Evolutionary conservation across 2,888 invertebrate species (phyloP), one percentile per base, ranked within the genome.

Genomic region (Leptinotarsa rubiginosa): DNA sequence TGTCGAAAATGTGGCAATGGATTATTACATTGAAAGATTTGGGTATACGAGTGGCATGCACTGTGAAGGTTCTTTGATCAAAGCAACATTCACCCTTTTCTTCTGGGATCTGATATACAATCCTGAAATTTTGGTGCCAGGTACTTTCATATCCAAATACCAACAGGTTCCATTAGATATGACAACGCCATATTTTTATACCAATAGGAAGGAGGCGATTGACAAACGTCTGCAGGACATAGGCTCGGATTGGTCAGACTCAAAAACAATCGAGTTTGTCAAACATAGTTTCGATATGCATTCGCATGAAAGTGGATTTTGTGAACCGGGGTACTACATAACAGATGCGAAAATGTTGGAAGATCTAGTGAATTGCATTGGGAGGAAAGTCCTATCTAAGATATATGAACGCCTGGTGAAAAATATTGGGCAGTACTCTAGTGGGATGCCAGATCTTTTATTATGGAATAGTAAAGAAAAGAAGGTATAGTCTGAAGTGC

Each of bases 401-500:
- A 89, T 95, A 68, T 92, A 92, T 78, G 87, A 90, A 70, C 89
- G 92, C 47, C 87, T 94, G 65, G 90, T 92, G 0, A 83, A 83
- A 2, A 88, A 92, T 87, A 92, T 91, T 83, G 88, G 90, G n/a
- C 88, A 91, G 80, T 90, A 92, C 78, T 89, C 89, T 75, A 91
- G 92, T 81, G 96, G 96, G 50, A 93, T 96, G 87, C 96, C 97
- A 0, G 96, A 97, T 88, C 91, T 97, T 49, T 91, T 94, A 13
- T 86, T 96, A 16, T 97, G 96, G 95, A 92, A 94, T 85, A 83
- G 85, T 0, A 68, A 82, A 47, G 88, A 89, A 2, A 89, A 88
- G 71, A 87, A 90, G 88, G 91, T 91, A 56, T 20, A 22, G 18
- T 20, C 12, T 41, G 41, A 41, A 41, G 10, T 41, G 10, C 41